These are phyloP conservation scores for Zhuqinia jingwanae DNA, from an alignment of 2,888 invertebrate genomes.

Conservation along the genomic window DNA sequence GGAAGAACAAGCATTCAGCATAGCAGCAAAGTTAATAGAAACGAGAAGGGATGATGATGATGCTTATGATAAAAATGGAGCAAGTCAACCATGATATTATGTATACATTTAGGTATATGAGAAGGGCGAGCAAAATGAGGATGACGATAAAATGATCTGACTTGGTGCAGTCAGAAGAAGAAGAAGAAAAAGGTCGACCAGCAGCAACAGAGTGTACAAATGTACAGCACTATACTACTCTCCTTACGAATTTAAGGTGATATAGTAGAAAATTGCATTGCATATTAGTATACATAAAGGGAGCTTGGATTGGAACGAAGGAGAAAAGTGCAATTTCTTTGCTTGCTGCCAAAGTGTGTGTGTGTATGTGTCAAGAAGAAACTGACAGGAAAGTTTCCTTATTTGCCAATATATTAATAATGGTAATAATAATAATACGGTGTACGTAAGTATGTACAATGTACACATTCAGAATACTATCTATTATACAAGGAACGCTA, in stretches of 20 bases:
- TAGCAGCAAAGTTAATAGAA: too few relatives aligned
- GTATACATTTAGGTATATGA: constrained; percentile 6
- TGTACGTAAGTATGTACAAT: background rate
- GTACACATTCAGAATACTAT: background rate
- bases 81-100: constrained; percentile 3
- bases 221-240: too few relatives aligned
- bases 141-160: background rate
- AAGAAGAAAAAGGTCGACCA: constrained; percentile 25
- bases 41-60: too few relatives aligned
- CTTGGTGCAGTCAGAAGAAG: too few relatives aligned
- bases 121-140: background rate
- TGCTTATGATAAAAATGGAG: too few relatives aligned
- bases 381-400: constrained; percentile 38
- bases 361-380: constrained; percentile 11
- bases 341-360: background rate
- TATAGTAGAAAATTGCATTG: too few relatives aligned
- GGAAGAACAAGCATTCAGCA: too few relatives aligned
- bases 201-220: background rate
- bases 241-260: too few relatives aligned
- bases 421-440: background rate
- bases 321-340: constrained; percentile 9
- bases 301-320: background rate
- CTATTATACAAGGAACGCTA: background rate
- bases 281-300: too few relatives aligned
- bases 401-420: constrained; percentile 25